Percentiles rank a stretch among this genome's conserved stretches.
Conservation (phyloP, 2,888 invertebrate species). For the Heliconius cydno region DNA sequence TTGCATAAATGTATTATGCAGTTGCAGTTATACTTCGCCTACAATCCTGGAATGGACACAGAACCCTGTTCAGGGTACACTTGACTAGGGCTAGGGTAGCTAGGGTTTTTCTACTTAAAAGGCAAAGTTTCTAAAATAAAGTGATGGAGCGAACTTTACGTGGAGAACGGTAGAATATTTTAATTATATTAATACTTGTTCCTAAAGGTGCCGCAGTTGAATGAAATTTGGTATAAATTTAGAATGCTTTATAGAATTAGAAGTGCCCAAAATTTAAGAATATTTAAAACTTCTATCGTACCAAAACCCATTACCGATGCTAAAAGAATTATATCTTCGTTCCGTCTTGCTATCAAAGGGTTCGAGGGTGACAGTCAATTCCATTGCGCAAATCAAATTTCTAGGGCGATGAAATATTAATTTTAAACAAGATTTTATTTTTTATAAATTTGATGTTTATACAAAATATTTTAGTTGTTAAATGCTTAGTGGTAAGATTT, state of each 20-base stretch:
- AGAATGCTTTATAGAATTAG: neutral
- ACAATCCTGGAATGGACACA: too few species aligned
- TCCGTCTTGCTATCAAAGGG: slow-evolving; percentile 5
- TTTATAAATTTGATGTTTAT: neutral
- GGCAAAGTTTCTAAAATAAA: too few species aligned
- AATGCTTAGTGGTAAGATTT: neutral
- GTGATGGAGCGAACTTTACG: too few species aligned
- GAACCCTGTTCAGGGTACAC: too few species aligned
- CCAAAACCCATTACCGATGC: slow-evolving; percentile 1
- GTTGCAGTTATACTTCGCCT: too few species aligned
- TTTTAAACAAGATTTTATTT: neutral
- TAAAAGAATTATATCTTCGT: slow-evolving; percentile 5
- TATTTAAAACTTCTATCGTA: neutral
- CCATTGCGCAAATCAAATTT: neutral
- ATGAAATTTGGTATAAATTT: neutral
- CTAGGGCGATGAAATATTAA: slow-evolving; percentile 2
- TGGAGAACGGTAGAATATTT: too few species aligned
- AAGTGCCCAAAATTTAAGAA: neutral
- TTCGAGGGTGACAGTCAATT: slow-evolving; percentile 7
- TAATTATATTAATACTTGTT: too few species aligned
- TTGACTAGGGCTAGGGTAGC: too few species aligned
- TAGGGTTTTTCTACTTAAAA: too few species aligned
- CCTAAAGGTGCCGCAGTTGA: too few species aligned
- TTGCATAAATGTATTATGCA: too few species aligned
- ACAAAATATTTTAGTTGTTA: neutral